Evolutionary conservation across 1,140 invertebrate genomes (phyloP), one percentile per base, ranked within the genome.

Genomic region (Chrysoperla carnea): DNA sequence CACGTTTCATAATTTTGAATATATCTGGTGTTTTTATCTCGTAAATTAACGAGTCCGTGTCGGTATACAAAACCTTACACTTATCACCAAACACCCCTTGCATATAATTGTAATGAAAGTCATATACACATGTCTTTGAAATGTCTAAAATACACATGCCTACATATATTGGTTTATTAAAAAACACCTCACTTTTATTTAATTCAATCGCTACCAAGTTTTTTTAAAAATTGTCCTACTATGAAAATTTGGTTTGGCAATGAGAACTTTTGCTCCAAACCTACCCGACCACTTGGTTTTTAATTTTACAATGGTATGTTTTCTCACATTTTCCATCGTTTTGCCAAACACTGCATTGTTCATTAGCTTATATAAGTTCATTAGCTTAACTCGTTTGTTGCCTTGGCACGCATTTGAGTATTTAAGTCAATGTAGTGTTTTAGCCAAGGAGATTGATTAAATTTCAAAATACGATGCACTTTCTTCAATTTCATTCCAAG

Each of bases 271-370:
- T 8, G 50, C 51, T 33, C 49, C 50, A 50, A 45, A 51, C 37
- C 43, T 31, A 40, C 44, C 50, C 13, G 37, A 36, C 49, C 48
- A 56, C 44, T 46, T 42, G 9, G 41, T 53, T 6, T 52, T 48
- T 29, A 62, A 38, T 53, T 58, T 53, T 0, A 67, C 44, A 48
- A 60, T 48, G 31, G 50, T 46, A 41, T 56, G 43, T 40, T 58
- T 59, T 31, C 54, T 40, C 11, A 61, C 46, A 47, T 66, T 63
- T 48, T 67, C 60, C 49, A 66, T 60, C 4, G 56, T 64, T 52
- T 67, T 64, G 5, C 68, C 63, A 54, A 66, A 63, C 9, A 61
- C 50, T 6, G 50, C 38, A 45, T 67, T 65, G 42, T 61, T 65
- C 50, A 63, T 56, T 6, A 64, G 45, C 52, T 69, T 70, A 42